Conservation (phyloP, 2,888 invertebrate genomes). For the Tetranychus truncatus region DNA sequence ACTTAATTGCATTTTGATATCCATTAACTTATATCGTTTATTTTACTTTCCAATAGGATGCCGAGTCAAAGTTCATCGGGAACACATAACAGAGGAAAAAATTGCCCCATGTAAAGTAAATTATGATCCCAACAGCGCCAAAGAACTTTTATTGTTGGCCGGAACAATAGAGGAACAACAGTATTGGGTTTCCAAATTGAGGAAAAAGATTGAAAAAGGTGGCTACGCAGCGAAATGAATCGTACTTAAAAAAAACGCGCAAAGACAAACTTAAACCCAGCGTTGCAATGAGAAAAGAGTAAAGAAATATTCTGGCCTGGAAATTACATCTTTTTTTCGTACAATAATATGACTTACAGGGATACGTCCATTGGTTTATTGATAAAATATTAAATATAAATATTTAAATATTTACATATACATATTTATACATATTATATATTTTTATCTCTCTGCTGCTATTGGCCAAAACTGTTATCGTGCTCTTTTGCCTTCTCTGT, state of each 20-base stretch:
- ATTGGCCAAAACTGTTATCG: too few relatives aligned
- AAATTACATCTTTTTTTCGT: too few relatives aligned
- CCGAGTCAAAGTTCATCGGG: conserved; percentile 89
- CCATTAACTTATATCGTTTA: background rate
- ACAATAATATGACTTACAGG: too few relatives aligned
- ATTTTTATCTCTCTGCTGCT: too few relatives aligned
- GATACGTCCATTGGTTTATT: too few relatives aligned
- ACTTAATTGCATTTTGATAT: conserved; percentile 8
- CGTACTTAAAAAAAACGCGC: background rate
- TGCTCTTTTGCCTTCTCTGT: too few relatives aligned
- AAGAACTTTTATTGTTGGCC: conserved; percentile 53
- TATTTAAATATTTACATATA: too few relatives aligned
- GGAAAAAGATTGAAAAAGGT: conserved; percentile 27
- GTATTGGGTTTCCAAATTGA: conserved; percentile 25
- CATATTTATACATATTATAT: too few relatives aligned
- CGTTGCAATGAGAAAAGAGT: too few relatives aligned
- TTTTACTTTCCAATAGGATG: conserved; percentile 47
- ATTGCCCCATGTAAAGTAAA: conserved; percentile 90
- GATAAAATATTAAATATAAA: too few relatives aligned
- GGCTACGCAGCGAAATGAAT: conserved; percentile 23
- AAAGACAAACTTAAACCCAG: too few relatives aligned
- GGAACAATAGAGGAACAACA: conserved; percentile 25
- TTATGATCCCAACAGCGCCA: conserved; percentile 77
- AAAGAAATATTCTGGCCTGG: too few relatives aligned
- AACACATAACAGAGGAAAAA: conserved; percentile 71